A percentile compares a stretch with the other conserved stretches of the same genome.
phyloP scores from a whole-genome alignment of 2,113 vertebrate species.

The Ophiodon elongatus region DNA sequence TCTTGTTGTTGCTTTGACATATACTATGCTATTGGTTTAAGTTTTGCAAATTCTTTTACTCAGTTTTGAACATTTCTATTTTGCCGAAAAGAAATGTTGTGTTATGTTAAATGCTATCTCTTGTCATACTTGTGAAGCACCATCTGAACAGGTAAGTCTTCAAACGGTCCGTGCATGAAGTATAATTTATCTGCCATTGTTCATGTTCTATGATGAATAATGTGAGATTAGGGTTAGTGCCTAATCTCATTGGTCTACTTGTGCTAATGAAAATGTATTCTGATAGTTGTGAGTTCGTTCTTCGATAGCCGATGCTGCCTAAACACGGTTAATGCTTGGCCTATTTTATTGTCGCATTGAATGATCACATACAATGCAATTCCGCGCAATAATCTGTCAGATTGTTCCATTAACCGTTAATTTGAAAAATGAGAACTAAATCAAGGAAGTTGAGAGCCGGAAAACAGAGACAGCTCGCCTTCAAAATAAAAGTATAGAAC shows the following conservation, averaged over 20 bases:
- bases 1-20: conserved; percentile 36
- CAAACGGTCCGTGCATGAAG: not conserved
- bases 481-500: no score
- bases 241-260: not conserved
- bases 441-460: no score
- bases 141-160: conserved; percentile 76
- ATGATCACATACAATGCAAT: not conserved
- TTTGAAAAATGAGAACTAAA: not conserved
- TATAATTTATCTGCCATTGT: not conserved
- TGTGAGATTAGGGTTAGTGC: not conserved
- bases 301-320: not conserved
- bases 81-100: conserved; percentile 5
- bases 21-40: conserved; percentile 8
- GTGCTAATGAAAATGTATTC: not conserved
- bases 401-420: not conserved
- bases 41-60: not conserved
- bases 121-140: conserved; percentile 58
- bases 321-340: not conserved
- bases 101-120: conserved; percentile 44
- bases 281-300: not conserved
- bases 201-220: not conserved
- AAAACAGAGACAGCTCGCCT: no score
- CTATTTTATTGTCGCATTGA: not conserved
- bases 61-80: conserved; percentile 6
- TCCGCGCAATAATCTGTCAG: not conserved